These are phyloP conservation scores for Cyanistes caeruleus DNA, from an alignment of 2,113 vertebrate genomes.

Conservation along the genomic window DNA sequence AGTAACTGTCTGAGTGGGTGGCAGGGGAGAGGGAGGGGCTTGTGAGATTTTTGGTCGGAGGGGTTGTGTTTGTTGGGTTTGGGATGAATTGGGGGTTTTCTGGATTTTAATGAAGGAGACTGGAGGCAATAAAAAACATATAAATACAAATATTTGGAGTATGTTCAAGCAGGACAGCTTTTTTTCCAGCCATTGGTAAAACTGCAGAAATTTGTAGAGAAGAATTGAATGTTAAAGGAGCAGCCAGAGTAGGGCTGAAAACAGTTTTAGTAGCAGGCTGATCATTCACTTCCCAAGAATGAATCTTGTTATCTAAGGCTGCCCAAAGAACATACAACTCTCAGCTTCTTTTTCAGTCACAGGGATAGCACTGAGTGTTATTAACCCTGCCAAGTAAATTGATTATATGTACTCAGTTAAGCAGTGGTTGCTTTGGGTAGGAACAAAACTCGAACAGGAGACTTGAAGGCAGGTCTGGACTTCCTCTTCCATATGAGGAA, in stretches of 20 bases:
- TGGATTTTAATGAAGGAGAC: not conserved
- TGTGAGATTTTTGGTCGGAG: not conserved
- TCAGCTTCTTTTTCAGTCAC: not conserved
- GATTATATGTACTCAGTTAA: not conserved
- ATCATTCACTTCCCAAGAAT: not conserved
- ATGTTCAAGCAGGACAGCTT: not conserved
- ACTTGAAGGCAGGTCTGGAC: not conserved
- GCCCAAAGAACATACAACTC: not conserved
- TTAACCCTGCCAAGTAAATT: not conserved
- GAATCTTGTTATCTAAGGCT: not conserved
- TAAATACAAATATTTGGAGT: not conserved
- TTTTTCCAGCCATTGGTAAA: not conserved
- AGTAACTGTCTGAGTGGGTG: not conserved
- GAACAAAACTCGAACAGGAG: not conserved
- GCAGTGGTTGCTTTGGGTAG: not conserved
- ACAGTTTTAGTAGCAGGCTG: not conserved
- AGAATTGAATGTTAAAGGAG: not conserved
- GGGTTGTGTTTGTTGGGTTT: not conserved
- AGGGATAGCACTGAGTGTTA: not conserved
- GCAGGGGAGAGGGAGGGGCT: rapidly evolving
- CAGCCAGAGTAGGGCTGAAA: not conserved
- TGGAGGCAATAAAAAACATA: not conserved
- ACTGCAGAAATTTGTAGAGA: not conserved
- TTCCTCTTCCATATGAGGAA: not conserved
- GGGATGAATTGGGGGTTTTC: not conserved